Conservation (phyloP, 2,888 invertebrate genomes). For the Dusona sp. region DNA sequence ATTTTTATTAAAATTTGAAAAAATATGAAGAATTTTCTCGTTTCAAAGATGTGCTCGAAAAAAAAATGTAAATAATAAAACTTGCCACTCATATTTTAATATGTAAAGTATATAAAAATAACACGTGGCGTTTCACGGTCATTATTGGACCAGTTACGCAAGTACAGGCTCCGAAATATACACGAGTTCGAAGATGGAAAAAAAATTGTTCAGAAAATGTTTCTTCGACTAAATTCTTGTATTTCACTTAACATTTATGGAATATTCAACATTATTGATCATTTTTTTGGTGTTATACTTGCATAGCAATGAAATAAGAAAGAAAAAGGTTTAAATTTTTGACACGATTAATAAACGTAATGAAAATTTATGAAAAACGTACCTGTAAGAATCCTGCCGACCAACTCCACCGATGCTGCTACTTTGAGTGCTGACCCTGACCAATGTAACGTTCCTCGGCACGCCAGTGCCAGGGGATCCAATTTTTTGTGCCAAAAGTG, state of each 20-base stretch:
- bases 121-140: background rate
- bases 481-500: constrained; percentile 75
- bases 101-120: background rate
- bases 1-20: too few relatives aligned
- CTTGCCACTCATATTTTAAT: background rate
- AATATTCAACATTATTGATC: background rate
- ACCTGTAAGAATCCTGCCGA: constrained; percentile 87
- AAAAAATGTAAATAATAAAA: too few relatives aligned
- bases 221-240: background rate
- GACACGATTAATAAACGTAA: background rate
- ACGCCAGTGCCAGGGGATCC: constrained; percentile 73
- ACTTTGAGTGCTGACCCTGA: constrained; percentile 87
- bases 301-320: background rate
- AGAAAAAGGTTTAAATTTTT: background rate
- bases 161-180: background rate
- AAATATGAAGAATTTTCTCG: background rate
- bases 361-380: constrained; percentile 28
- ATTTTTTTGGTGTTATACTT: background rate
- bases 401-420: constrained; percentile 87
- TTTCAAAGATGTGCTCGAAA: background rate
- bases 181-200: background rate
- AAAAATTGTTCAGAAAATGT: background rate
- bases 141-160: background rate
- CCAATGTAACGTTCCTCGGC: constrained; percentile 85
- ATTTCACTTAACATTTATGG: background rate